phyloP scores from a whole-genome alignment of 2,797 vertebrate genomes.

The Salmo trutta region DNA sequence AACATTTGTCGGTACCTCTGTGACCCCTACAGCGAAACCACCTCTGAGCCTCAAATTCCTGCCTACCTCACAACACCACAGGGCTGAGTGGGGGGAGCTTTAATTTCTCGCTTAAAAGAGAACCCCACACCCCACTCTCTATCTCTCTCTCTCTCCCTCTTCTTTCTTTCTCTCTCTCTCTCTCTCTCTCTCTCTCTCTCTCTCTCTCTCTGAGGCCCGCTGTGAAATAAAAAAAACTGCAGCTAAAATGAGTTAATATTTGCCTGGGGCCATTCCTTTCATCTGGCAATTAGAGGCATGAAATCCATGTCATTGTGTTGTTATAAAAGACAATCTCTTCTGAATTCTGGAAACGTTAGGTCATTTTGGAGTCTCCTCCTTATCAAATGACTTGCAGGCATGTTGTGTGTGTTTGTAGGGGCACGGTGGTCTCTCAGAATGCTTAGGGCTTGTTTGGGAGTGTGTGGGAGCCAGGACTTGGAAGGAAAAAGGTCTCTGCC shows the following conservation, averaged over 20 bases:
- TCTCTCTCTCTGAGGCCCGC: slow-evolving; percentile 1
- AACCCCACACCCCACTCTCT: neutral
- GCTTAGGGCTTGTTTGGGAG: slow-evolving; percentile 17
- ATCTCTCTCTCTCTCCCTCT: neutral
- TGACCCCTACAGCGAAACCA: slow-evolving; percentile 34
- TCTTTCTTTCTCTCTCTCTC: slow-evolving; percentile 4
- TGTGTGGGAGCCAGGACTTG: slow-evolving; percentile 62
- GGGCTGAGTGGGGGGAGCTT: slow-evolving; percentile 5
- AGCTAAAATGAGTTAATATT: slow-evolving; percentile 12
- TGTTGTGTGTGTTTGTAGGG: slow-evolving; percentile 70
- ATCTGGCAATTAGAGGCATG: slow-evolving; percentile 25
- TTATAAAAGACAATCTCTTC: slow-evolving; percentile 41
- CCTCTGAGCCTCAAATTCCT: slow-evolving; percentile 38
- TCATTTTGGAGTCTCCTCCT: slow-evolving; percentile 57
- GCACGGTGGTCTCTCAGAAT: slow-evolving; percentile 63
- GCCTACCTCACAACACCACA: slow-evolving; percentile 23
- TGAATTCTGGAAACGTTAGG: slow-evolving; percentile 59
- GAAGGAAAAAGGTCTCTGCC: slow-evolving; percentile 67
- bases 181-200: neutral
- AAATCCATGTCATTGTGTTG: slow-evolving; percentile 33
- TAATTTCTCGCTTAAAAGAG: slow-evolving; percentile 12
- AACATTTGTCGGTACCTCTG: slow-evolving; percentile 29
- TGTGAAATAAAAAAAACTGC: neutral
- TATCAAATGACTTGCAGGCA: slow-evolving; percentile 62
- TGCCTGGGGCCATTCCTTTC: slow-evolving; percentile 20